A percentile compares a stretch with the other conserved stretches of the same genome.
Evolutionary conservation across 2,113 vertebrate genomes (phyloP).

Genomic region (Ailurus styani): DNA sequence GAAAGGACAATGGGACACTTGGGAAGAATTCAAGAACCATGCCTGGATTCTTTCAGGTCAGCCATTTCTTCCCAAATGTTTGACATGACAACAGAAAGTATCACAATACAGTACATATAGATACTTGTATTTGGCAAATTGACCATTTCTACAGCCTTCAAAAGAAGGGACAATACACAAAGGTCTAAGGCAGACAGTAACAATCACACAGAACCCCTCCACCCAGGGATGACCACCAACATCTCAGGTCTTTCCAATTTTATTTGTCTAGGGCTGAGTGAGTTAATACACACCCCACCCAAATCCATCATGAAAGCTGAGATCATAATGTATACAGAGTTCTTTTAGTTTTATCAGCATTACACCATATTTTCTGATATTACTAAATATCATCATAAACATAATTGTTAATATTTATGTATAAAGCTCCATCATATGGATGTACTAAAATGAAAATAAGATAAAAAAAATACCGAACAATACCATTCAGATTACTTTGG

Average conservation of each 20-base stretch:
- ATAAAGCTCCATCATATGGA: background rate
- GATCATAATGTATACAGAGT: background rate
- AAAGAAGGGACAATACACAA: background rate
- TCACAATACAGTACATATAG: background rate
- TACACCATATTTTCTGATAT: background rate
- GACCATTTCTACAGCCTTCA: background rate
- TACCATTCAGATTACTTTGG: background rate
- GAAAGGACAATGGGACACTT: constrained; percentile 54
- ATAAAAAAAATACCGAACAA: background rate
- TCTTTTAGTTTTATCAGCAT: background rate
- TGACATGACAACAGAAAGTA: background rate
- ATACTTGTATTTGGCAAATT: background rate
- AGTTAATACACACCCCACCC: background rate
- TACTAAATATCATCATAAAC: background rate
- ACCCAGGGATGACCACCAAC: background rate
- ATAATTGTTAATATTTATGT: background rate
- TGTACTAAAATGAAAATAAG: background rate
- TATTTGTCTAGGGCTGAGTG: background rate
- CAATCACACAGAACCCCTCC: background rate
- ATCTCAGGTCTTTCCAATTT: background rate
- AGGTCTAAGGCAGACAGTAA: background rate
- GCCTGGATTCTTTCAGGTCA: background rate
- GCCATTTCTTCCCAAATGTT: background rate
- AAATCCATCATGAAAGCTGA: background rate
- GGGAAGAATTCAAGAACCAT: background rate